Percentiles rank a stretch among this genome's conserved stretches.
Conservation (phyloP, 1,140 invertebrate genomes). For the Phortica variegata region DNA sequence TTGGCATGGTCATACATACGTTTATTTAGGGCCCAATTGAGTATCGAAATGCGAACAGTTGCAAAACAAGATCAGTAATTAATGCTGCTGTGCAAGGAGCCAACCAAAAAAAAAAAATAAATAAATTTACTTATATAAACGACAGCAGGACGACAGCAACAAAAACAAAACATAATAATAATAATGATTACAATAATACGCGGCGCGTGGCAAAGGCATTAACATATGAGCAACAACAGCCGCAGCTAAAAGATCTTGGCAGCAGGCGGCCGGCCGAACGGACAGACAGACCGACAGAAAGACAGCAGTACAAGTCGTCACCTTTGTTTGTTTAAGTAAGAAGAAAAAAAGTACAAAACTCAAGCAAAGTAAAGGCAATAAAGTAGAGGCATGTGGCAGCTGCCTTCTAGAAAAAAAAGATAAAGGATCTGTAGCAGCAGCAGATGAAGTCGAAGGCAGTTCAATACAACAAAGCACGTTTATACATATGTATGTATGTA, state of each 20-base stretch:
- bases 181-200: slow-evolving; percentile 47
- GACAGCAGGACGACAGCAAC: slow-evolving; percentile 24
- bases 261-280: slow-evolving; percentile 1
- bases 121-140: slow-evolving; percentile 16
- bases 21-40: too few relatives aligned
- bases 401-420: slow-evolving; percentile 18
- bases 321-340: slow-evolving; percentile 14
- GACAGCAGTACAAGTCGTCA: not conserved
- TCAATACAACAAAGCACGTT: slow-evolving; percentile 16
- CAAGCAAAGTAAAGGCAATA: too few relatives aligned
- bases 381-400: slow-evolving; percentile 41
- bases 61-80: slow-evolving; percentile 10
- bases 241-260: slow-evolving; percentile 12
- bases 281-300: too few relatives aligned
- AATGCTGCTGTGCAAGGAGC: not conserved
- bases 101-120: slow-evolving; percentile 15
- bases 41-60: slow-evolving; percentile 40
- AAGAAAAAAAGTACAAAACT: slow-evolving; percentile 5
- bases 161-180: not conserved
- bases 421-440: slow-evolving; percentile 10
- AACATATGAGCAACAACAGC: slow-evolving; percentile 8
- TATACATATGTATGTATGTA: slow-evolving; percentile 1
- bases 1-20: too few relatives aligned
- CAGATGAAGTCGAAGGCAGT: slow-evolving; percentile 28
- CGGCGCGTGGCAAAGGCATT: slow-evolving; percentile 43